Conservation (phyloP, 2,797 vertebrate species). For the Neosilurus mollespiculum region DNA sequence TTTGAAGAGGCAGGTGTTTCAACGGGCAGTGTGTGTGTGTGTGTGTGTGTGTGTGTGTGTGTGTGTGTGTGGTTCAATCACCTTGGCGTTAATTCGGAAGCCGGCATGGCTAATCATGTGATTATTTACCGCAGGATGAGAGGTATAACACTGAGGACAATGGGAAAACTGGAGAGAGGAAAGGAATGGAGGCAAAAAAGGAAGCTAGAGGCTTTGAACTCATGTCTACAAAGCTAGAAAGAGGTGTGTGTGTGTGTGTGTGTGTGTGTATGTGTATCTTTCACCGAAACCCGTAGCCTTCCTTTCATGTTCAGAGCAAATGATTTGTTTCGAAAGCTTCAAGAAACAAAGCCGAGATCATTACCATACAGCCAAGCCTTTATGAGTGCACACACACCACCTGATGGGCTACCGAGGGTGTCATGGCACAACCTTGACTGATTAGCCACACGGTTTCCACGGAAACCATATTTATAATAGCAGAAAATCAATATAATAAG, state of each 20-base stretch:
- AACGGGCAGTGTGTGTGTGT: too few species aligned
- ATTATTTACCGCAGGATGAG: background rate
- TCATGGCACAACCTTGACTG: constrained; percentile 36
- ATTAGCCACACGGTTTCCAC: constrained; percentile 43
- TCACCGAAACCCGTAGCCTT: background rate
- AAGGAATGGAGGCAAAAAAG: background rate
- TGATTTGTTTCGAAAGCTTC: constrained; percentile 65
- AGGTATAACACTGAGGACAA: background rate
- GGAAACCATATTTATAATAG: constrained; percentile 42
- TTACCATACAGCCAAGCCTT: constrained; percentile 33
- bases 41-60: too few species aligned
- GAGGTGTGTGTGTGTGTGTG: constrained; percentile 55
- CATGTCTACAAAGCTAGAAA: too few species aligned
- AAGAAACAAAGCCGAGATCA: constrained; percentile 61
- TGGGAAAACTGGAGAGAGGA: background rate
- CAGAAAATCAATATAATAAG: constrained; percentile 25
- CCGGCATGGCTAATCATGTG: background rate
- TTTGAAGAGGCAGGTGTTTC: background rate
- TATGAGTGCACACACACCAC: constrained; percentile 13
- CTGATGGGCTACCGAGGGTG: constrained; percentile 24
- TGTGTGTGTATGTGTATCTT: constrained; percentile 48
- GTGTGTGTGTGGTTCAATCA: background rate
- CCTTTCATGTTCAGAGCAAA: constrained; percentile 57
- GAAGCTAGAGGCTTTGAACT: background rate
- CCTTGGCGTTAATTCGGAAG: background rate